Evolutionary conservation across 2,888 invertebrate species (phyloP).

Genomic region (Cerceris ruficornis): DNA sequence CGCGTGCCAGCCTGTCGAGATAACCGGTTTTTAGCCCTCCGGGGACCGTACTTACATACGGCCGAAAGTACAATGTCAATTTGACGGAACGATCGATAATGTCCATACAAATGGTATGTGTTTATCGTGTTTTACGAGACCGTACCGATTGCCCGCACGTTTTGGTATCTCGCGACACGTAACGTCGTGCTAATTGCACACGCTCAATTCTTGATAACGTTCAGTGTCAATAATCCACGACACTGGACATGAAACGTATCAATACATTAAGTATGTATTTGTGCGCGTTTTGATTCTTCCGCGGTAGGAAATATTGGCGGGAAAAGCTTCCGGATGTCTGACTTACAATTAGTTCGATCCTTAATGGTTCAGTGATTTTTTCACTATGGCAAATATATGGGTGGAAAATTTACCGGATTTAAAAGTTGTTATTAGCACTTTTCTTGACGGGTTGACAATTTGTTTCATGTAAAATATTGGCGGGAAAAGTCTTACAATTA

Average conservation of each 20-base stretch:
- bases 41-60: constrained; percentile 58
- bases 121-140: constrained; percentile 52
- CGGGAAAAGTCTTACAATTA: too few relatives aligned
- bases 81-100: constrained; percentile 60
- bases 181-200: constrained; percentile 51
- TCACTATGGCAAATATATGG: too few relatives aligned
- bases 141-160: constrained; percentile 2
- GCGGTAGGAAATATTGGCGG: too few relatives aligned
- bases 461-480: too few relatives aligned
- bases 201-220: constrained; percentile 48
- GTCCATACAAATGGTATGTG: constrained; percentile 42
- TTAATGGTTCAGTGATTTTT: too few relatives aligned
- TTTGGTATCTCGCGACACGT: constrained; percentile 26
- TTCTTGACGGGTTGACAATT: too few relatives aligned
- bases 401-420: too few relatives aligned
- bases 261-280: constrained; percentile 1
- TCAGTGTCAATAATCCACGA: constrained; percentile 49
- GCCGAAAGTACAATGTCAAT: constrained; percentile 53
- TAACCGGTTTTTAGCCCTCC: constrained; percentile 55
- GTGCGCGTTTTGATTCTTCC: background rate
- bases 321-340: too few relatives aligned
- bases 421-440: too few relatives aligned
- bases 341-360: too few relatives aligned
- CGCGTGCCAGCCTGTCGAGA: constrained; percentile 48
- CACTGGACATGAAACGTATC: constrained; percentile 13